Evolutionary conservation across 2,113 vertebrate genomes (phyloP).

Genomic region (Condylura cristata): DNA sequence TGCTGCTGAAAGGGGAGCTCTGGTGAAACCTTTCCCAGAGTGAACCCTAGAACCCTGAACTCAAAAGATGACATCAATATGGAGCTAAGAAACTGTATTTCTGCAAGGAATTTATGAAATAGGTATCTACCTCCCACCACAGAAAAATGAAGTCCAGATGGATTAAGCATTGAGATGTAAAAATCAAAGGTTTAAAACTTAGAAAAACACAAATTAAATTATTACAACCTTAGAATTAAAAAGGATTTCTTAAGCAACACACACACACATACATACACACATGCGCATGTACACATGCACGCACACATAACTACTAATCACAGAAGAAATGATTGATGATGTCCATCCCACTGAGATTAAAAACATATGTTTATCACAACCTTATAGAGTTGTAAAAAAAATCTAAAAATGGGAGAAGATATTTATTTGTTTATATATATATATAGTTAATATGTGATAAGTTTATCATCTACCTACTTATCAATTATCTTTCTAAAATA

Average conservation of each 20-base stretch:
- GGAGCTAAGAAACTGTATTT: background rate
- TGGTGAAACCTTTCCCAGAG: too few species aligned
- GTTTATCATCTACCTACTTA: background rate
- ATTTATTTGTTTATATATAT: background rate
- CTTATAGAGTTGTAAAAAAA: background rate
- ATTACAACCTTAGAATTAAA: slow-evolving; percentile 4
- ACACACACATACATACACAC: background rate
- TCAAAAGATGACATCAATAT: too few species aligned
- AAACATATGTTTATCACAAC: slow-evolving; percentile 37
- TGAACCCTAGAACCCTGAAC: too few species aligned
- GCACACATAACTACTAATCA: background rate
- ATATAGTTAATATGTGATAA: background rate
- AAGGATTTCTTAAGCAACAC: slow-evolving; percentile 37
- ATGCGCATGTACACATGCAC: slow-evolving; percentile 11
- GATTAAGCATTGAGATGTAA: background rate
- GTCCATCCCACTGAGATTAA: background rate
- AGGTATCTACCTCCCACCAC: slow-evolving; percentile 8
- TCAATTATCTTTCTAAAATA: background rate
- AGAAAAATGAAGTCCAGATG: slow-evolving; percentile 70
- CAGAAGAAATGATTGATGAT: background rate
- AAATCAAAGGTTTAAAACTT: slow-evolving; percentile 18
- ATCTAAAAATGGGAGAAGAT: background rate
- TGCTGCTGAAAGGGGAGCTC: too few species aligned
- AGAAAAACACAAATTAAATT: background rate
- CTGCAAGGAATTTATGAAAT: background rate